Evolutionary conservation across 2,113 vertebrate species (phyloP).

Genomic region (Halichoerus grypus): DNA sequence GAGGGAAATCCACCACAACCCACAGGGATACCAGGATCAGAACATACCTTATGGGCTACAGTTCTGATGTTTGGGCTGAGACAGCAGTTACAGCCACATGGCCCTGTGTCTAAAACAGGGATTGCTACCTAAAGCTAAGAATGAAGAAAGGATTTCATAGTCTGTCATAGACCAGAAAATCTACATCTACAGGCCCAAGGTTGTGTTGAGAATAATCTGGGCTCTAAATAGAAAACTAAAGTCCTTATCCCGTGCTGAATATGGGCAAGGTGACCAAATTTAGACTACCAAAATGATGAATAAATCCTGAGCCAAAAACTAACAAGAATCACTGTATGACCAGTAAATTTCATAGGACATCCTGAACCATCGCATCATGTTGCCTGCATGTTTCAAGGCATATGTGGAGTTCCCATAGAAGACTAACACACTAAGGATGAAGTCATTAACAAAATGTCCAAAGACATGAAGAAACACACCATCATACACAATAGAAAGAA

Average conservation of each 20-base stretch:
- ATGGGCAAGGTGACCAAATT: background rate
- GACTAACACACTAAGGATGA: background rate
- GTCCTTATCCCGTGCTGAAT: background rate
- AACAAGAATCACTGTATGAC: background rate
- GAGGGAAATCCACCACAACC: background rate
- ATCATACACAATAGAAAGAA: background rate
- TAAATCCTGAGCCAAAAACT: background rate
- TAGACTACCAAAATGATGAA: background rate
- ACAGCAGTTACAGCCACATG: background rate
- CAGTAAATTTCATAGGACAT: background rate
- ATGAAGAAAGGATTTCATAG: background rate
- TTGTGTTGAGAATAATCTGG: background rate
- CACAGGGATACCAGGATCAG: background rate
- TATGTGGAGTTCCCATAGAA: background rate
- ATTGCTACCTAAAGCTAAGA: background rate
- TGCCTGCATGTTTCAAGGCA: background rate
- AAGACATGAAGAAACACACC: background rate
- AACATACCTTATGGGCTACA: background rate
- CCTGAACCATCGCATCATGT: background rate
- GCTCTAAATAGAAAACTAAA: background rate
- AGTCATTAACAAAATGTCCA: background rate
- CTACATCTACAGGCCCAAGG: background rate
- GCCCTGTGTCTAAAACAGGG: background rate
- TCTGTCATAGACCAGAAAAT: background rate
- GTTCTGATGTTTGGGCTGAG: background rate